Evolutionary conservation across 1,140 invertebrate species (phyloP).

Genomic region (Drosophila sp.): DNA sequence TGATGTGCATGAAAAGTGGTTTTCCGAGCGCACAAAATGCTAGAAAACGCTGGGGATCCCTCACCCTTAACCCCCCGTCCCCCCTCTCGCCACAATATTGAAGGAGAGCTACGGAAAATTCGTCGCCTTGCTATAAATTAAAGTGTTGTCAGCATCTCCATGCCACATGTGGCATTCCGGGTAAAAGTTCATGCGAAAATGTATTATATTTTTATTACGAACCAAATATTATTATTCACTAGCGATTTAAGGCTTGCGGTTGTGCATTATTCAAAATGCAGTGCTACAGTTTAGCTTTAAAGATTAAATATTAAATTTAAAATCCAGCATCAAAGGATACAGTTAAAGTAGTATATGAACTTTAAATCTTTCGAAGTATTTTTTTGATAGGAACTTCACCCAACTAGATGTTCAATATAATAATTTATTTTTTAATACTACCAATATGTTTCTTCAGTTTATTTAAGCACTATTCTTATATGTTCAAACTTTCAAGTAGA

Average conservation of each 20-base stretch:
- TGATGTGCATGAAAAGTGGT: slow-evolving; percentile 83
- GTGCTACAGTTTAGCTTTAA: background rate
- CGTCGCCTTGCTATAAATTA: slow-evolving; percentile 69
- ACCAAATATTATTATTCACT: background rate
- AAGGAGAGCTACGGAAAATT: slow-evolving; percentile 53
- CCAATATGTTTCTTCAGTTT: background rate
- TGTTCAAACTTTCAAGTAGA: background rate
- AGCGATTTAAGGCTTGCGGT: background rate
- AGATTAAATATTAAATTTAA: background rate
- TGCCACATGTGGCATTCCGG: slow-evolving; percentile 61
- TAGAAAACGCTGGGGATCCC: slow-evolving; percentile 56
- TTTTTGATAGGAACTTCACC: no score
- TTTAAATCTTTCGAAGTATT: no score
- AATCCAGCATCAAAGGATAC: background rate
- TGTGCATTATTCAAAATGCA: background rate
- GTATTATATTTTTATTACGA: slow-evolving; percentile 69
- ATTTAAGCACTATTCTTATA: background rate
- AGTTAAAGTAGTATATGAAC: no score
- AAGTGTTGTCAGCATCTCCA: slow-evolving; percentile 56
- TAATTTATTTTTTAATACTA: no score
- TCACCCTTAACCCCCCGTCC: background rate
- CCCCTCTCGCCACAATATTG: slow-evolving; percentile 20
- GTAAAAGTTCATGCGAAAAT: slow-evolving; percentile 68
- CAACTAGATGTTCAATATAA: no score
- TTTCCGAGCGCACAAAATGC: slow-evolving; percentile 65